Percentiles rank a stretch among this genome's conserved stretches.
phyloP scores from a whole-genome alignment of 2,797 vertebrate species.

The Nyctibius grandis region DNA sequence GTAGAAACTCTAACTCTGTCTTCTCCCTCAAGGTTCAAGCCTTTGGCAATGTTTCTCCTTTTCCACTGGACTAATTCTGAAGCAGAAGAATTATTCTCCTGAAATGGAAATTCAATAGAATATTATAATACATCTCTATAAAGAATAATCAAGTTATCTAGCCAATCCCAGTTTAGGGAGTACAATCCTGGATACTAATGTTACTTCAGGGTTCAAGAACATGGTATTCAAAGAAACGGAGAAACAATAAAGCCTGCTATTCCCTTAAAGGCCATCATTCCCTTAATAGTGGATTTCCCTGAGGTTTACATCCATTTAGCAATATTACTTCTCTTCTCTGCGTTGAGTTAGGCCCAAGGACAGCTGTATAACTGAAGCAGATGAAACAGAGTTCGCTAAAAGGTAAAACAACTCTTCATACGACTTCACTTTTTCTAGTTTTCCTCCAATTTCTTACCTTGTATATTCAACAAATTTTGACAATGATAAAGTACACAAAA shows the following conservation, averaged over 20 bases:
- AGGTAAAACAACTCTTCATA: neutral
- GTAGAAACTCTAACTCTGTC: neutral
- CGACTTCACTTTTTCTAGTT: neutral
- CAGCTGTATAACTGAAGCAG: neutral
- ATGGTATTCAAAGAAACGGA: neutral
- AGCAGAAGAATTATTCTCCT: neutral
- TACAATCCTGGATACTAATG: neutral
- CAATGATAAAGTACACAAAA: neutral
- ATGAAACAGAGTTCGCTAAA: neutral
- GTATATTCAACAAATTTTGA: neutral
- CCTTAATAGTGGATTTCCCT: slow-evolving; percentile 26
- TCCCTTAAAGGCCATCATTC: neutral
- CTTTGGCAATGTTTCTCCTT: neutral
- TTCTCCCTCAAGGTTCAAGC: neutral
- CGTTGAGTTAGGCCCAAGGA: neutral
- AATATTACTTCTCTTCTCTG: slow-evolving; percentile 4
- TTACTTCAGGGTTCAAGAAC: neutral
- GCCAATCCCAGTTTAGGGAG: neutral
- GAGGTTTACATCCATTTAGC: slow-evolving; percentile 21
- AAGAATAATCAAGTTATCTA: neutral
- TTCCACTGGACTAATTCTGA: neutral
- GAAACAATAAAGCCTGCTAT: neutral
- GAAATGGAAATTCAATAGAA: neutral
- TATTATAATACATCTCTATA: neutral
- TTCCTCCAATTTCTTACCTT: neutral